phyloP scores from a whole-genome alignment of 2,113 vertebrate species.

The Solea senegalensis region DNA sequence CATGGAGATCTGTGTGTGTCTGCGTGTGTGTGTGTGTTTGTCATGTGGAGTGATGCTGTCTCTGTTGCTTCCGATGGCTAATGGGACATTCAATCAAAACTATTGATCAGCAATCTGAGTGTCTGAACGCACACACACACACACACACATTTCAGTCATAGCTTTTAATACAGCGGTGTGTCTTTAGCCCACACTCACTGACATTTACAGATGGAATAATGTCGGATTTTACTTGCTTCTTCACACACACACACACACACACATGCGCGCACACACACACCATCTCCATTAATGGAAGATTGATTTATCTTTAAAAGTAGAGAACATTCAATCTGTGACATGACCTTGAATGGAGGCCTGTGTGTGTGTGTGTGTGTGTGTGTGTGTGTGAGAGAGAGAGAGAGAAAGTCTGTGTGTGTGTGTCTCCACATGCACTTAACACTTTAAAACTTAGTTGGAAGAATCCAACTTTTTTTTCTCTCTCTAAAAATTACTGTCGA shows the following conservation, averaged over 20 bases:
- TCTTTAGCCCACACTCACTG: not conserved
- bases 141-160: not conserved
- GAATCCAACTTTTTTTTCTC: slow-evolving; percentile 23
- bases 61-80: slow-evolving; percentile 67
- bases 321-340: slow-evolving; percentile 65
- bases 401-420: not conserved
- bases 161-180: slow-evolving; percentile 13
- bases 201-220: slow-evolving; percentile 24
- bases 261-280: slow-evolving; percentile 22
- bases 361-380: slow-evolving; percentile 23
- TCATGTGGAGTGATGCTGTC: slow-evolving; percentile 65
- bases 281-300: slow-evolving; percentile 63
- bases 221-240: slow-evolving; percentile 1
- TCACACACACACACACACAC: slow-evolving; percentile 30
- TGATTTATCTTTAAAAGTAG: slow-evolving; percentile 72
- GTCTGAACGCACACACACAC: slow-evolving; percentile 37
- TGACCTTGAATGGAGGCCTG: slow-evolving; percentile 53
- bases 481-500: slow-evolving; percentile 8
- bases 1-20: slow-evolving; percentile 11
- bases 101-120: slow-evolving; percentile 67
- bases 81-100: slow-evolving; percentile 69
- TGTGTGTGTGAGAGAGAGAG: slow-evolving; percentile 9
- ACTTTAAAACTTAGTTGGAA: slow-evolving; percentile 24
- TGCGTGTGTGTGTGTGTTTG: slow-evolving; percentile 21
- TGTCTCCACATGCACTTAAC: not conserved